phyloP scores from a whole-genome alignment of 2,888 invertebrate genomes.

The Neoascia interrupta region DNA sequence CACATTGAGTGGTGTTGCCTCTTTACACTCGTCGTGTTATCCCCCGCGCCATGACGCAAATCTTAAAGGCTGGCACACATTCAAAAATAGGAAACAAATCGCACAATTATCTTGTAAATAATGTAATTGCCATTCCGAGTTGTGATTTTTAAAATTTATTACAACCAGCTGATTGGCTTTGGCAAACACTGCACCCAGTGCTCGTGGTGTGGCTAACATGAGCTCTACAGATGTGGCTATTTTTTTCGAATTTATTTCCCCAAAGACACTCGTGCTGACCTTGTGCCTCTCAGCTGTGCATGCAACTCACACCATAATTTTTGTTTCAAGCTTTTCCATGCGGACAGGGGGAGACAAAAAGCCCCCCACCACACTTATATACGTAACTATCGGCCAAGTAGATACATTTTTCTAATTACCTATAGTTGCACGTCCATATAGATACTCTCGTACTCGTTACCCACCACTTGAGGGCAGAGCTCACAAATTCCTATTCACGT shows the following conservation, averaged over 20 bases:
- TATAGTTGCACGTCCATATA: neutral
- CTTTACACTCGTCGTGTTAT: neutral
- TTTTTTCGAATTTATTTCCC: constrained; percentile 6
- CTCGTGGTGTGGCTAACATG: neutral
- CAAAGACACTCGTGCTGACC: constrained; percentile 15
- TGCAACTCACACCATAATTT: constrained; percentile 7
- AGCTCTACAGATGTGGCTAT: too few species aligned
- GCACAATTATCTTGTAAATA: neutral
- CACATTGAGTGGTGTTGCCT: neutral
- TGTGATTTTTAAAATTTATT: constrained; percentile 6
- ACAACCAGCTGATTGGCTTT: constrained; percentile 20
- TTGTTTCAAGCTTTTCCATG: neutral
- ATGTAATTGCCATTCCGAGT: constrained; percentile 8
- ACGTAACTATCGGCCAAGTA: constrained; percentile 1
- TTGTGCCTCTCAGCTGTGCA: constrained; percentile 34
- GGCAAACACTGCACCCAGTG: neutral
- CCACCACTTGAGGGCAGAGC: constrained; percentile 16
- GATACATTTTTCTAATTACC: constrained; percentile 27
- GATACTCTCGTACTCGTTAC: constrained; percentile 8
- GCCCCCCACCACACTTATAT: neutral
- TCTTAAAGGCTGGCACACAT: too few species aligned
- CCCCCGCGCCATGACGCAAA: too few species aligned
- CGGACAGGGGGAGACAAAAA: neutral
- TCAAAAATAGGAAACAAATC: neutral
- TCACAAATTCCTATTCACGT: constrained; percentile 35